Base-by-base conservation (phyloP, 2,113 vertebrate species). In the Lepisosteus oculatus region DNA sequence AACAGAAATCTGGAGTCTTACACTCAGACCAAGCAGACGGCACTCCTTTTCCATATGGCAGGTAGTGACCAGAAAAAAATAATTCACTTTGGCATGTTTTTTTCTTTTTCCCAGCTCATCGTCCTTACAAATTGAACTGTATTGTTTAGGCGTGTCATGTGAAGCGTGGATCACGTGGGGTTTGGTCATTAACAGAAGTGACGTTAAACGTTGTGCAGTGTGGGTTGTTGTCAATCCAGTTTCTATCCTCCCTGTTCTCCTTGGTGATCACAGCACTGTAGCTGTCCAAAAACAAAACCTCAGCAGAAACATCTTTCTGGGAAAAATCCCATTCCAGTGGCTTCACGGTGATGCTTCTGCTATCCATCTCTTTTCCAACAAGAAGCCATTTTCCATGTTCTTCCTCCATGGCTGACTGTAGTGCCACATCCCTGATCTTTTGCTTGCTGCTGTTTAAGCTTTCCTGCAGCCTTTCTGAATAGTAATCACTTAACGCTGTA, bases 191-290 rank as follows among this genome's bases (percentile, higher is more conserved):
- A 12, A 12, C 11, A 59, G 47, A 51, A 9, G n/a, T 14, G 56
- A 12, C 11, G 0, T 13, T 14, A 59, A 4, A 4, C 56, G 56
- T 13, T 12, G 62, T 13, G 8, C 15, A 17, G 65, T 79, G 71
- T 62, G 63, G 65, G 17, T 75, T 76, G 44, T 54, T 83, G 3
- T 85, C 80, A 1, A 12, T 3, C 67, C 73, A 69, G 0, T 72
- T 74, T 76, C 79, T 83, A 75, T 81, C 55, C 12, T 68, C 17
- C n/a, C 74, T 51, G 59, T 76, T 84, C 67, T 85, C 76, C 76
- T 70, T 77, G 6, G 78, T 61, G 51, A 79, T 8, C 1, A 62
- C 74, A 4, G 76, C 2, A 0, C 79, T 78, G 59, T 80, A 84
- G 66, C 67, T 67, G 79, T 85, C 76, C 71, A 69, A 62, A 68